Base-by-base conservation (phyloP, 2,113 vertebrate genomes). In the Sebastes fasciatus region DNA sequence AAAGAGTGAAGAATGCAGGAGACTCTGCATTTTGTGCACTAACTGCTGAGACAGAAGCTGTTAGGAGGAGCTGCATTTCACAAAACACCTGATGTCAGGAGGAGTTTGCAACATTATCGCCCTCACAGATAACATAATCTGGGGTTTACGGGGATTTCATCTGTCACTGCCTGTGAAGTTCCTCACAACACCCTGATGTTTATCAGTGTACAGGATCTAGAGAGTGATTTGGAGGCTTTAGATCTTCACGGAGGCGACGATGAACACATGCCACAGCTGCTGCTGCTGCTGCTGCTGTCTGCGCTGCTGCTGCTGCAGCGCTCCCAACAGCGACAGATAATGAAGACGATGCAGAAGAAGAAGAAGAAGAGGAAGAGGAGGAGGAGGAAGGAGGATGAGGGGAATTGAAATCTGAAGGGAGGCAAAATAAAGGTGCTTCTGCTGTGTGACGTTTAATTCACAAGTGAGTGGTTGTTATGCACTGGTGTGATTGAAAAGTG, bases 371-470 rank as follows among this genome's bases (percentile, higher is more conserved):
- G 23, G 71, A 77, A 9, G 46, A 62, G 40, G 75, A 81, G 64
- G 67, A 72, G n/a, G 73, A 65, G 26, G 60, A 11, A 26, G 26
- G 26, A 26, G 26, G 26, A 34, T 3, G 34, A 34, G 46, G 45
- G 74, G 55, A 76, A 86, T 55, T 77, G 10, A 75, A 69, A 79
- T 72, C 72, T 60, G 19, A 54, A 55, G 55, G 72, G 72, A 60
- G 55, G 60, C 8, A 42, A 77, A 81, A 74, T 79, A 86, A 89
- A 88, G 76, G 81, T 64, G 83, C 75, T 46, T 80, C 85, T 77
- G 89, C 83, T 78, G 74, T 78, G 74, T 72, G 85, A 87, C 86
- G 10, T 89, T 87, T 87, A 84, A 90, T 89, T 85, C 82, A 85
- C 85, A 75, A 82, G 85, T 74, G 85, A 81, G 63, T 71, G 83